A percentile compares a stretch with the other conserved stretches of the same genome.
These are phyloP conservation scores for Argynnis bischoffii DNA, from an alignment of 2,888 invertebrate genomes.

Conservation along the genomic window DNA sequence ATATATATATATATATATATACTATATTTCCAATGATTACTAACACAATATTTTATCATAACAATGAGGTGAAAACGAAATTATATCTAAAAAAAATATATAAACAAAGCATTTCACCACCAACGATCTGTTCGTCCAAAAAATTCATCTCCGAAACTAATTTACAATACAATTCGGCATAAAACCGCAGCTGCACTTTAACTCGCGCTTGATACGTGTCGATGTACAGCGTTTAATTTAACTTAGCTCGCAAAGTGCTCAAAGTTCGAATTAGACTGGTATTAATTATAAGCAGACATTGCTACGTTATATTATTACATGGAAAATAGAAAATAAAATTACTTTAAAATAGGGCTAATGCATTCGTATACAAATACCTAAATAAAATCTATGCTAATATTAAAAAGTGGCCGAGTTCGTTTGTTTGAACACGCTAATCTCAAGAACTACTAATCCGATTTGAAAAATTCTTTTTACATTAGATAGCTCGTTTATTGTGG, in stretches of 20 bases:
- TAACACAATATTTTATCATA: neutral
- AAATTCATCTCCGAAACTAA: slow-evolving; percentile 51
- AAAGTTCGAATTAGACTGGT: slow-evolving; percentile 56
- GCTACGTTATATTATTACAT: slow-evolving; percentile 33
- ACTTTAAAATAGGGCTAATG: neutral
- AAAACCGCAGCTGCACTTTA: slow-evolving; percentile 53
- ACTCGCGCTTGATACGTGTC: slow-evolving; percentile 60
- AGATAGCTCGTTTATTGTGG: too few species aligned
- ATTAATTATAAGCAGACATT: slow-evolving; percentile 50
- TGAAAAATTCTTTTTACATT: too few species aligned
- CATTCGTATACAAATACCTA: too few species aligned
- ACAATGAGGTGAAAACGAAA: neutral
- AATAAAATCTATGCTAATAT: too few species aligned
- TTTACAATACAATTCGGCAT: slow-evolving; percentile 66
- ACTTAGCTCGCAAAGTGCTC: slow-evolving; percentile 65
- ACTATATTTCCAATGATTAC: too few species aligned
- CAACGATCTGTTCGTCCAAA: slow-evolving; percentile 16
- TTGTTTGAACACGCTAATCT: too few species aligned
- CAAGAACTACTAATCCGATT: too few species aligned
- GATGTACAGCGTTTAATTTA: slow-evolving; percentile 73
- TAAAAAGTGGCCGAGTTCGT: too few species aligned
- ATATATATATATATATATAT: too few species aligned
- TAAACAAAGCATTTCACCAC: slow-evolving; percentile 13
- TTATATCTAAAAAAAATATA: neutral
- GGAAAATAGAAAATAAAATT: slow-evolving; percentile 38